A percentile compares a stretch with the other conserved stretches of the same genome.
phyloP scores from a whole-genome alignment of 2,113 vertebrate species.

The Dryoscopus gambensis region DNA sequence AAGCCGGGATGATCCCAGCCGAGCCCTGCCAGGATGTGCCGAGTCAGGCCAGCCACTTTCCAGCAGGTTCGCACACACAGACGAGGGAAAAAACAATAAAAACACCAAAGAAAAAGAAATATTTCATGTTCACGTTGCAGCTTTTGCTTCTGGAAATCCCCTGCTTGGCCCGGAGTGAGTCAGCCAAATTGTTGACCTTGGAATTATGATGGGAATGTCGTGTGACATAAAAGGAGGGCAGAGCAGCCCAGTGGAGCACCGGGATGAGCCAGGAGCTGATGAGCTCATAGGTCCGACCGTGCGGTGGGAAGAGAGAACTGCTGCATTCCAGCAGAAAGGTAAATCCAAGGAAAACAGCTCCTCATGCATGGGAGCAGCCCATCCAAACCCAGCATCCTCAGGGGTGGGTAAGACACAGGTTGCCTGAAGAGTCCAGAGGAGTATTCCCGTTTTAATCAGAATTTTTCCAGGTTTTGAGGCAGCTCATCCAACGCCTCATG shows the following conservation, averaged over 20 bases:
- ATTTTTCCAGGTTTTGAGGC: background rate
- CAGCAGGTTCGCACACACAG: background rate
- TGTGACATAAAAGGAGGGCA: background rate
- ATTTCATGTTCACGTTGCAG: background rate
- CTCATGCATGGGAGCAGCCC: background rate
- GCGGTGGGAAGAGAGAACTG: background rate
- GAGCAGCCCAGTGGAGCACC: background rate
- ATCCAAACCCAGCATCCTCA: background rate
- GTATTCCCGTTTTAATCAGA: background rate
- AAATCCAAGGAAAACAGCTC: background rate
- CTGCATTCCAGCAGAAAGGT: background rate
- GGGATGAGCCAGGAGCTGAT: background rate
- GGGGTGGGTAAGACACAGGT: background rate
- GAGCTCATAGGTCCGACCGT: accelerated
- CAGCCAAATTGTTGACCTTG: background rate
- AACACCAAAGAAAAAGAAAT: background rate
- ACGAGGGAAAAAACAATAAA: accelerated
- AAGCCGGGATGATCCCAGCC: background rate
- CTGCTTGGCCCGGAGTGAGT: background rate
- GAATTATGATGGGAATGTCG: slow-evolving; percentile 14
- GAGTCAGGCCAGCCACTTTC: background rate
- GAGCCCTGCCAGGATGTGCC: background rate
- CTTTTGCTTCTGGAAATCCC: slow-evolving; percentile 16
- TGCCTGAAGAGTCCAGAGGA: background rate
- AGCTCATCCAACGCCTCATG: accelerated